Conservation (phyloP, 2,113 vertebrate species). For the Nothocercus julius region DNA sequence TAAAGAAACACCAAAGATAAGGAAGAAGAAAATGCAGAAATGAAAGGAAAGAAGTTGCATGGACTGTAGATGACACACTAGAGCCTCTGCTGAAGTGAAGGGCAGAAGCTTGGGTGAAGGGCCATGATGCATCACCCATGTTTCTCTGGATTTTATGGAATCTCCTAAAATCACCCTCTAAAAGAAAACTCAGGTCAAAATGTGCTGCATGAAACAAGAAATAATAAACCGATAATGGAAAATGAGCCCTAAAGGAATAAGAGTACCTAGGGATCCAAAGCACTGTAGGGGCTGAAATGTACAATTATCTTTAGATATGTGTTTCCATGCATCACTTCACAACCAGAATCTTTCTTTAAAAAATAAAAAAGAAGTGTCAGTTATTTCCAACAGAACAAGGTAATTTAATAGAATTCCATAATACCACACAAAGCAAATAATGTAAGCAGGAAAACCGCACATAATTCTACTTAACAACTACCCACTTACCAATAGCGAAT, state of each 20-base stretch:
- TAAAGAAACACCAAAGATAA: slow-evolving; percentile 35
- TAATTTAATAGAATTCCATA: background rate
- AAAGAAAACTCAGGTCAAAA: background rate
- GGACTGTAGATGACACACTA: background rate
- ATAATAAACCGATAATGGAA: background rate
- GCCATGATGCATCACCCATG: background rate
- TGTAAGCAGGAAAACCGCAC: background rate
- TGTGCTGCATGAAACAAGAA: background rate
- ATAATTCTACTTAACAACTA: background rate
- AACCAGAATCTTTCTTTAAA: background rate
- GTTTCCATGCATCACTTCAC: background rate
- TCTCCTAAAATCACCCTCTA: background rate
- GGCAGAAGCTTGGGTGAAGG: background rate
- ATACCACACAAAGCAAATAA: background rate
- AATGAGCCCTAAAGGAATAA: background rate
- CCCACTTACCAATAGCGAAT: background rate
- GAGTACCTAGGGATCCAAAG: background rate
- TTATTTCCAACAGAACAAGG: background rate
- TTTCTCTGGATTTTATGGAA: background rate
- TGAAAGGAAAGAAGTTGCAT: background rate
- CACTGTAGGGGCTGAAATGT: background rate
- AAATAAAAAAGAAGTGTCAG: background rate
- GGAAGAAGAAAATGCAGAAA: slow-evolving; percentile 19
- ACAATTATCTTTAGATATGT: background rate
- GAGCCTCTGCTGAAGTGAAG: background rate